Base-by-base conservation (phyloP, 2,113 vertebrate genomes). In the Aviceda subcristata region DNA sequence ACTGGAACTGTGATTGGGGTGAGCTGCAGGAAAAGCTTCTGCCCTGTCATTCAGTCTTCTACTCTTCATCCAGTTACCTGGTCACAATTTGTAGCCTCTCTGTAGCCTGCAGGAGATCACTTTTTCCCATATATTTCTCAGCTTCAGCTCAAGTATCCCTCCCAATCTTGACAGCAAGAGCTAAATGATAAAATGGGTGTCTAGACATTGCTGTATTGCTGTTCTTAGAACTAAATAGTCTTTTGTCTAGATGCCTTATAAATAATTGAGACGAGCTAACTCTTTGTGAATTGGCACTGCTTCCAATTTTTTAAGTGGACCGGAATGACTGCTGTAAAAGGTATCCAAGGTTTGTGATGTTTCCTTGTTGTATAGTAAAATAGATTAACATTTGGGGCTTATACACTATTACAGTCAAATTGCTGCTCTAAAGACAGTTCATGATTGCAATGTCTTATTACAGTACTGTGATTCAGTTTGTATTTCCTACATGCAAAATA, bases 331-430 rank as follows among this genome's bases (percentile, higher is more conserved):
- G 76, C 51, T 83, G 23, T 87, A 94, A 96, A 97, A 84, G 39
- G 34, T 91, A 60, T 51, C 86, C 46, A 81, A 67, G 68, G 56
- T 78, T 92, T 91, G 69, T 92, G 80, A 92, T 95, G 90, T 93
- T 96, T 81, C 85, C 90, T 96, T 96, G 90, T 96, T 97, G 95
- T 92, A 85, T 85, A 90, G 88, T 96, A 96, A 97, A 97, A 92
- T 82, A 97, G 89, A 97, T 97, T 97, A 97, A 94, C 77, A 56
- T 96, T 96, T 97, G 88, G 64, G 91, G 64, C 85, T 98, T 96
- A 94, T 89, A 90, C 83, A 80, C 93, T 96, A 90, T 96, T 96
- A 88, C 86, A 97, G 87, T 93, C 89, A 96, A 96, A 97, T 96
- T 89, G 85, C 86, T 95, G 55, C 85, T 96, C 63, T 94, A 82